Percentiles rank a stretch among this genome's conserved stretches.
Conservation (phyloP, 2,797 vertebrate species). For the Esox lucius region DNA sequence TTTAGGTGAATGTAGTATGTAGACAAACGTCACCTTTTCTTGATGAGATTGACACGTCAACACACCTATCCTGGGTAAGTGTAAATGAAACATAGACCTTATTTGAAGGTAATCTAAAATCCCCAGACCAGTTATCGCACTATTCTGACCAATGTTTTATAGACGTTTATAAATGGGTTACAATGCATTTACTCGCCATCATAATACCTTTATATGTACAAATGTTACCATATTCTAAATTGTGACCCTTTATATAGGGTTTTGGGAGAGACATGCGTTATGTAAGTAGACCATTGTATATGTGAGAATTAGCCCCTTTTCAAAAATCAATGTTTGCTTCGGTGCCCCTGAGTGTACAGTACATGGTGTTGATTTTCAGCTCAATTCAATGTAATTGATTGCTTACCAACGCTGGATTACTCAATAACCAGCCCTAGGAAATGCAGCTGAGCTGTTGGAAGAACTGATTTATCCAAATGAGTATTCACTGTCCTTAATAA, state of each 20-base stretch:
- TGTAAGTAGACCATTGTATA: slow-evolving; percentile 1
- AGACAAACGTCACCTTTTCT: too few species aligned
- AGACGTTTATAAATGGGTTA: too few species aligned
- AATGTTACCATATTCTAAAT: too few species aligned
- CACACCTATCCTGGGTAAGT: too few species aligned
- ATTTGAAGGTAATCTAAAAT: too few species aligned
- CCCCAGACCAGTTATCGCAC: too few species aligned
- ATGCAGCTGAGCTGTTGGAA: slow-evolving; percentile 40
- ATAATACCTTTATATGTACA: too few species aligned
- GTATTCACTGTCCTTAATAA: not conserved
- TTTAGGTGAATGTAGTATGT: too few species aligned
- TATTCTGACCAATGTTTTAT: too few species aligned
- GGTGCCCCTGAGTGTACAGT: slow-evolving; percentile 38
- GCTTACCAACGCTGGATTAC: slow-evolving; percentile 47
- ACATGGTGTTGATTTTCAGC: slow-evolving; percentile 60
- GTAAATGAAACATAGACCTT: too few species aligned
- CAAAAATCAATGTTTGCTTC: slow-evolving; percentile 27
- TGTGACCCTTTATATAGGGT: not conserved
- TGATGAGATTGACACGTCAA: too few species aligned
- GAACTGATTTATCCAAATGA: slow-evolving; percentile 42
- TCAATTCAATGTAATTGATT: slow-evolving; percentile 58
- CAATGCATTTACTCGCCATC: too few species aligned
- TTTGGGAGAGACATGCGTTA: slow-evolving; percentile 9
- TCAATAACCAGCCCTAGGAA: slow-evolving; percentile 49
- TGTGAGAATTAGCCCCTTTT: not conserved